Evolutionary conservation across 2,888 invertebrate genomes (phyloP), one percentile per base, ranked within the genome.

Genomic region (Caenorhabditis sulstoni): DNA sequence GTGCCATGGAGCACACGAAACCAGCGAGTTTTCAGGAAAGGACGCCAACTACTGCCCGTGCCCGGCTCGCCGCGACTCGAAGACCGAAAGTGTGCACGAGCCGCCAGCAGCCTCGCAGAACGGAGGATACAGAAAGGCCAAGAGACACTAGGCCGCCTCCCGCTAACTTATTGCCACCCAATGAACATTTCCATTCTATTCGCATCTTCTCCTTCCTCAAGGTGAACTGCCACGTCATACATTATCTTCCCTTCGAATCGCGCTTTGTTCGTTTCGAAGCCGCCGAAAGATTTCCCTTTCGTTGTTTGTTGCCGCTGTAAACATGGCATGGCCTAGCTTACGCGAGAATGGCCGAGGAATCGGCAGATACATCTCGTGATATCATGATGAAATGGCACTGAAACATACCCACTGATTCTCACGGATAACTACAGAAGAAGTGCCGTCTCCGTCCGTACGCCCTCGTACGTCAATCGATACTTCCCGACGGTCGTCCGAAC

Each of bases 1-100:
- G n/a, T 11, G 3, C 11, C 14, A 3, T 14, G 7, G 12, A 11
- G 41, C 2, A 14, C 4, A 4, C 11, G 41, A 14, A 41, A 11
- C 14, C 12, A 14, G 49, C 11, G 18, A 3, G 8, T 47, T 76
- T 76, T 2, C 70, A 77, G 77, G 77, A 70, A 77, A 80, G 49
- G 81, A 81, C 65, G 84, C 74, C 58, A 65, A 79, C 71, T 81
- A 81, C 65, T 83, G 81, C 16, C 79, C 79, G 53, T 81, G 79
- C 74, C 81, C 74, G 52, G 71, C 75, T 47, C 70, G 80, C 16
- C 68, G 71, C 61, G 71, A 81, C 47, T 77, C 77, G 14, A 78
- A 76, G 64, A 64, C 50, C 68, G 68, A 70, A 3, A 58, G 58
- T 9, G 64, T 76, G 9, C 76, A 70, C 62, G 76, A 76, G 67